Evolutionary conservation across 2,797 vertebrate genomes (phyloP).

Genomic region (Pipistrellus kuhlii): DNA sequence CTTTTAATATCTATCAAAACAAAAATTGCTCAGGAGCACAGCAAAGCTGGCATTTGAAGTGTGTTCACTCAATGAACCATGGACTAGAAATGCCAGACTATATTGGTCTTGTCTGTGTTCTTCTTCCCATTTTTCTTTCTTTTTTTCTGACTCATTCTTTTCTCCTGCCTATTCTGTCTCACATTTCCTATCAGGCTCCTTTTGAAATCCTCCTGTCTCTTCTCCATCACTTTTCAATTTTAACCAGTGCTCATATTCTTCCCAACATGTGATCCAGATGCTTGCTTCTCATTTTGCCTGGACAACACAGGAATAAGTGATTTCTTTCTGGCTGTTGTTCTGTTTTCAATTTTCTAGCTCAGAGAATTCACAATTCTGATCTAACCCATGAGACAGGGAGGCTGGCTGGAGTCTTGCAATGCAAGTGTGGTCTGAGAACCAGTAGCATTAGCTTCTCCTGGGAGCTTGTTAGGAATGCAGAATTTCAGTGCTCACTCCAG

Average conservation of each 20-base stretch:
- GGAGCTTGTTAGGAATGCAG: conserved; percentile 2
- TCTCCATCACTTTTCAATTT: neutral
- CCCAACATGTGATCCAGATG: neutral
- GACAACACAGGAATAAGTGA: neutral
- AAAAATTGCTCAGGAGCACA: neutral
- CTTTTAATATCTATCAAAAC: conserved; percentile 26
- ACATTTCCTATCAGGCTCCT: neutral
- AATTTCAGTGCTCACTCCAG: neutral
- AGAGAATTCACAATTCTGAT: conserved; percentile 47
- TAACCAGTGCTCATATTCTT: conserved; percentile 6
- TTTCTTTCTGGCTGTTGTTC: neutral
- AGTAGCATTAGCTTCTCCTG: neutral
- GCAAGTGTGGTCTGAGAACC: neutral
- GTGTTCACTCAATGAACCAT: neutral
- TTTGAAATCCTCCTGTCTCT: neutral
- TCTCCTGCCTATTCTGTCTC: neutral
- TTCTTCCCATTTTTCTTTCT: neutral
- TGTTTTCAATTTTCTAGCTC: conserved; percentile 58
- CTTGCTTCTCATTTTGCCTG: neutral
- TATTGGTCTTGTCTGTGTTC: neutral
- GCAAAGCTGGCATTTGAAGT: neutral
- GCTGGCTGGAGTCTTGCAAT: neutral
- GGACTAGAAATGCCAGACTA: neutral
- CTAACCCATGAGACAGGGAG: neutral
- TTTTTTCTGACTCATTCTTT: neutral